Evolutionary conservation across 2,888 invertebrate species (phyloP).

Genomic region (Drosophila eohydei): DNA sequence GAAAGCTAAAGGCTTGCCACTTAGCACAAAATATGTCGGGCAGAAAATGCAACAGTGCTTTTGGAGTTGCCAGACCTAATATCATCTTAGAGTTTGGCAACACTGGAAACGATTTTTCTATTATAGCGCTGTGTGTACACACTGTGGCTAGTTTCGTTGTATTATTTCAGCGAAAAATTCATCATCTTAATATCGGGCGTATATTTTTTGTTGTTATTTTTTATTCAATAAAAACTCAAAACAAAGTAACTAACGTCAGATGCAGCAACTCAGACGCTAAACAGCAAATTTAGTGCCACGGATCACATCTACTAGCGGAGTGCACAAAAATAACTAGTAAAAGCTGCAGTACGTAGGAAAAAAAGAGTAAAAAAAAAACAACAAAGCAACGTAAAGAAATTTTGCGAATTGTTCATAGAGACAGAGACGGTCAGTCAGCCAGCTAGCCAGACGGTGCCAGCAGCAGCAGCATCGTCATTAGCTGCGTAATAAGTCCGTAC

Average conservation of each 20-base stretch:
- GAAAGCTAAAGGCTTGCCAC: constrained; percentile 29
- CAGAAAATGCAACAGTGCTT: constrained; percentile 29
- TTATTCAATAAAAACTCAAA: constrained; percentile 49
- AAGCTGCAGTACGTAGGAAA: constrained; percentile 57
- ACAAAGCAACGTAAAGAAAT: constrained; percentile 49
- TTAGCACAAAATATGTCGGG: neutral
- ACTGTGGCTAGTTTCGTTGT: constrained; percentile 55
- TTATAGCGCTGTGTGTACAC: constrained; percentile 50
- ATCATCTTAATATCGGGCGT: constrained; percentile 56
- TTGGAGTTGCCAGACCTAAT: constrained; percentile 15
- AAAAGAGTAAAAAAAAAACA: constrained; percentile 19
- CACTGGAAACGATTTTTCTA: constrained; percentile 32
- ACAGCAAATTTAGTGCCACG: constrained; percentile 29
- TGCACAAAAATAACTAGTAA: constrained; percentile 37
- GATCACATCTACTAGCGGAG: constrained; percentile 24
- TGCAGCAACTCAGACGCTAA: constrained; percentile 41
- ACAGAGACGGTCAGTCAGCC: neutral
- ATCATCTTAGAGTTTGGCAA: constrained; percentile 5
- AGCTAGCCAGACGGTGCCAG: constrained; percentile 21
- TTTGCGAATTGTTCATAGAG: constrained; percentile 39
- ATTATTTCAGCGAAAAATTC: constrained; percentile 62
- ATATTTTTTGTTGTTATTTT: constrained; percentile 58
- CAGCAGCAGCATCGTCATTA: constrained; percentile 20
- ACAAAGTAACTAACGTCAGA: constrained; percentile 34
- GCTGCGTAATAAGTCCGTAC: constrained; percentile 49